A percentile compares a stretch with the other conserved stretches of the same genome.
Evolutionary conservation across 1,140 invertebrate species (phyloP).

Genomic region (Leptinotarsa undecemlineata): DNA sequence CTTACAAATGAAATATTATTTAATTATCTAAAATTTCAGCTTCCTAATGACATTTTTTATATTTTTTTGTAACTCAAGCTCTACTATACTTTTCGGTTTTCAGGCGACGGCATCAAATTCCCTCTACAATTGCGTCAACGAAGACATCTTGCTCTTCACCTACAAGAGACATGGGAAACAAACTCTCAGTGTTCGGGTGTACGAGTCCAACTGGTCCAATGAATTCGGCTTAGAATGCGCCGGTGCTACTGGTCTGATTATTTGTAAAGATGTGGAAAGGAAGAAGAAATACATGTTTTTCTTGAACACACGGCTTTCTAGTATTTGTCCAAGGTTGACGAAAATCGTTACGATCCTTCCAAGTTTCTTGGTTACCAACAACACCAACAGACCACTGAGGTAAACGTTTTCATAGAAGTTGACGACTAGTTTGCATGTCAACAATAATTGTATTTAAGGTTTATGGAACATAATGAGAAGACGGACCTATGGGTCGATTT

Average conservation of each 20-base stretch:
- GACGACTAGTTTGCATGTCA: not conserved
- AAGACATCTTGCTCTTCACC: constrained; percentile 71
- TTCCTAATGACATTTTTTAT: too few species aligned
- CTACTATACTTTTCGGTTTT: constrained; percentile 23
- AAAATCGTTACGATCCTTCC: constrained; percentile 85
- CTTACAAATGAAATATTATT: too few species aligned
- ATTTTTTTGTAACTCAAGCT: too few species aligned
- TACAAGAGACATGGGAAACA: constrained; percentile 69
- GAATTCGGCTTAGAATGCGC: constrained; percentile 73
- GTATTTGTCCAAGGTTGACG: constrained; percentile 72
- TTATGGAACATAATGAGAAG: constrained; percentile 84
- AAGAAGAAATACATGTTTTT: constrained; percentile 65
- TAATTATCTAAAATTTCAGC: too few species aligned
- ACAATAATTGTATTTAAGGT: constrained; percentile 55
- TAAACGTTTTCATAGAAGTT: constrained; percentile 16
- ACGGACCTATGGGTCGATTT: constrained; percentile 84
- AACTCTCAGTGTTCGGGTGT: constrained; percentile 67
- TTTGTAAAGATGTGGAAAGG: constrained; percentile 70
- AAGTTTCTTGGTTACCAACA: constrained; percentile 82
- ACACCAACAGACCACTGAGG: constrained; percentile 66
- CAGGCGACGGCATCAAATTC: constrained; percentile 70
- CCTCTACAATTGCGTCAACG: constrained; percentile 67
- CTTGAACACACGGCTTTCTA: constrained; percentile 64
- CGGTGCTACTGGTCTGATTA: constrained; percentile 72
- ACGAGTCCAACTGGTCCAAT: constrained; percentile 74